Percentiles rank a stretch among this genome's conserved stretches.
phyloP scores from a whole-genome alignment of 2,888 invertebrate genomes.

The Drosophila tanythrix region DNA sequence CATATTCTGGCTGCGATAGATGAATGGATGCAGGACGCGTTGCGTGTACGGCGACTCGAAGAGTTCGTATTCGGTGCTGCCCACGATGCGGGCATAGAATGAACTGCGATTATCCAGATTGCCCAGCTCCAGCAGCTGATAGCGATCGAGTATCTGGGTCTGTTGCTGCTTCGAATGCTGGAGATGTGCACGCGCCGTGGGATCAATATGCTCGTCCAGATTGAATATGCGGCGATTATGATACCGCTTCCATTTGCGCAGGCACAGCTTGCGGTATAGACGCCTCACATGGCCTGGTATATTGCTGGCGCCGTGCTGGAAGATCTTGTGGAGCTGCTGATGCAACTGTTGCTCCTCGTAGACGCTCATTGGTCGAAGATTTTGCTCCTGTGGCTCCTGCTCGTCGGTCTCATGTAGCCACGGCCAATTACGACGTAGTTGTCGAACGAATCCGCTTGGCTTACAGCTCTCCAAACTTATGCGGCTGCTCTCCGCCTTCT shows the following conservation, averaged over 20 bases:
- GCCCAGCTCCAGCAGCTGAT: conserved; percentile 78
- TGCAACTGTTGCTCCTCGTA: conserved; percentile 83
- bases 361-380: conserved; percentile 78
- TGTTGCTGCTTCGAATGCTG: conserved; percentile 40
- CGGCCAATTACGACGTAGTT: conserved; percentile 84
- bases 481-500: conserved; percentile 9
- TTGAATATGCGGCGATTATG: conserved; percentile 86
- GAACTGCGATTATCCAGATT: conserved; percentile 67
- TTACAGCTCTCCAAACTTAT: conserved; percentile 65
- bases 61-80: conserved; percentile 86
- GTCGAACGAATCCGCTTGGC: conserved; percentile 84
- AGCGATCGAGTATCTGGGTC: conserved; percentile 82
- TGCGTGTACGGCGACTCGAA: conserved; percentile 90
- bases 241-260: conserved; percentile 87
- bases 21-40: conserved; percentile 92
- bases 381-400: conserved; percentile 36
- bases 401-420: conserved; percentile 83
- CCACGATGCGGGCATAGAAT: conserved; percentile 86
- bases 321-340: conserved; percentile 77
- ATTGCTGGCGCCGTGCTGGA: conserved; percentile 66
- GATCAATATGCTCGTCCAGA: conserved; percentile 85
- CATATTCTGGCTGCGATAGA: conserved; percentile 89
- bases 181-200: conserved; percentile 40
- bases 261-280: conserved; percentile 87
- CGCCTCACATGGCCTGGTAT: conserved; percentile 84